These are phyloP conservation scores for Propsilocerus akamusi DNA, from an alignment of 1,140 invertebrate species.

Conservation along the genomic window DNA sequence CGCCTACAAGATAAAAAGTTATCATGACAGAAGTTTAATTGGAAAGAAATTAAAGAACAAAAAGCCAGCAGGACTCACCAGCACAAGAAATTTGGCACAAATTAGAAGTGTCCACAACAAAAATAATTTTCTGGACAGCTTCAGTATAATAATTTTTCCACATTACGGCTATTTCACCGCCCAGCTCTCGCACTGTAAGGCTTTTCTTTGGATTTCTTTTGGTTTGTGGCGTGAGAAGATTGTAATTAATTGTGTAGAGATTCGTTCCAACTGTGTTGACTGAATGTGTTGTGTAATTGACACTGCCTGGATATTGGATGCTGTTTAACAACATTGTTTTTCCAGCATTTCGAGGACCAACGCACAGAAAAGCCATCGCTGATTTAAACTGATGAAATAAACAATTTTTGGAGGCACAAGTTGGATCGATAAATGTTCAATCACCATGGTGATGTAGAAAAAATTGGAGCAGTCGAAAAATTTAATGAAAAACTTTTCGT, in stretches of 20 bases:
- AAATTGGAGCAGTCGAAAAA: too few species aligned
- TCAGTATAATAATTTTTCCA: constrained; percentile 51
- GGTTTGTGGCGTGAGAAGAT: constrained; percentile 17
- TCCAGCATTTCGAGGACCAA: constrained; percentile 56
- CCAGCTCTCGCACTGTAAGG: constrained; percentile 40
- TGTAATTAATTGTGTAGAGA: constrained; percentile 40
- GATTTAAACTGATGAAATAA: too few species aligned
- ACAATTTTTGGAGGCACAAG: too few species aligned
- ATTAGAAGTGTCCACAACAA: constrained; percentile 59
- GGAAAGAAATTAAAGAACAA: not conserved
- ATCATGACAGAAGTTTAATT: not conserved
- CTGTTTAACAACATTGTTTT: constrained; percentile 63
- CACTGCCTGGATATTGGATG: constrained; percentile 39
- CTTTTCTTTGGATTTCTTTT: constrained; percentile 4
- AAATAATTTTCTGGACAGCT: constrained; percentile 48
- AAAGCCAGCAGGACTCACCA: constrained; percentile 18
- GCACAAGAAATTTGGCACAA: constrained; percentile 65
- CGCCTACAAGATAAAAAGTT: constrained; percentile 13
- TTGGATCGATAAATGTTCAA: not conserved
- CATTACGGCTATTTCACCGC: constrained; percentile 57
- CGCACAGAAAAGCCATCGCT: constrained; percentile 39
- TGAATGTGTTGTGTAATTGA: constrained; percentile 50
- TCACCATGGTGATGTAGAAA: not conserved
- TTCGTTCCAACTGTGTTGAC: constrained; percentile 62
- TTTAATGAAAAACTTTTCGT: too few species aligned